These are phyloP conservation scores for Perodicticus potto DNA, from an alignment of 2,797 vertebrate species.

Conservation along the genomic window DNA sequence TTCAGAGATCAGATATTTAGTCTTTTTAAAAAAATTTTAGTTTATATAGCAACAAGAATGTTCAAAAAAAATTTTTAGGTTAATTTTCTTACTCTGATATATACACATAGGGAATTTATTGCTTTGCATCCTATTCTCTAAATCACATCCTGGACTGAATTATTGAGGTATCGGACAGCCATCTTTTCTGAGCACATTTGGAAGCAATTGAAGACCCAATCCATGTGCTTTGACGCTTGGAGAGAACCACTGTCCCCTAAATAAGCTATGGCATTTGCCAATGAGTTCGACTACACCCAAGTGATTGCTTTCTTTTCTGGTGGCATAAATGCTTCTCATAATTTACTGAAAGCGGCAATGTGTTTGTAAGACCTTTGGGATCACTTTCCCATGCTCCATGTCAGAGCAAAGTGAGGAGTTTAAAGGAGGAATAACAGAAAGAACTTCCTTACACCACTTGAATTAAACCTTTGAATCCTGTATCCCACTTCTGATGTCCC, in stretches of 20 bases:
- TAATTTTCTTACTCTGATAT: conserved; percentile 70
- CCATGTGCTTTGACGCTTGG: conserved; percentile 63
- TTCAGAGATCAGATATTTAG: conserved; percentile 74
- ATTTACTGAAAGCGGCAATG: conserved; percentile 69
- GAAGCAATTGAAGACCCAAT: conserved; percentile 48
- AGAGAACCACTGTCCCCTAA: conserved; percentile 59
- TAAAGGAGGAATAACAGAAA: conserved; percentile 8
- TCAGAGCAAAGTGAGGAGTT: conserved; percentile 14
- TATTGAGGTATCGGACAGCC: conserved; percentile 20
- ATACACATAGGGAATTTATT: conserved; percentile 56
- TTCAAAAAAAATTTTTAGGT: not conserved
- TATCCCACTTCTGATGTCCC: conserved; percentile 29
- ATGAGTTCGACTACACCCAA: conserved; percentile 71
- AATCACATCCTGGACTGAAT: conserved; percentile 68
- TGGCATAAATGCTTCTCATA: conserved; percentile 62
- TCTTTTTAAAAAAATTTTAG: conserved; percentile 26
- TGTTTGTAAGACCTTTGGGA: conserved; percentile 79
- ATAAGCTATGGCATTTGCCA: conserved; percentile 73
- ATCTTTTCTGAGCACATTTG: conserved; percentile 30
- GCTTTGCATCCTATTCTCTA: conserved; percentile 45
- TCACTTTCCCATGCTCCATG: conserved; percentile 62
- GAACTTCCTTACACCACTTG: conserved; percentile 37
- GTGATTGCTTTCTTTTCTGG: conserved; percentile 39
- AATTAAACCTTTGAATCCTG: not conserved
- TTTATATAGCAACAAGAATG: not conserved